Percentiles rank a stretch among this genome's conserved stretches.
These are phyloP conservation scores for Drosophila navojoa DNA, from an alignment of 1,140 invertebrate species.

Conservation along the genomic window DNA sequence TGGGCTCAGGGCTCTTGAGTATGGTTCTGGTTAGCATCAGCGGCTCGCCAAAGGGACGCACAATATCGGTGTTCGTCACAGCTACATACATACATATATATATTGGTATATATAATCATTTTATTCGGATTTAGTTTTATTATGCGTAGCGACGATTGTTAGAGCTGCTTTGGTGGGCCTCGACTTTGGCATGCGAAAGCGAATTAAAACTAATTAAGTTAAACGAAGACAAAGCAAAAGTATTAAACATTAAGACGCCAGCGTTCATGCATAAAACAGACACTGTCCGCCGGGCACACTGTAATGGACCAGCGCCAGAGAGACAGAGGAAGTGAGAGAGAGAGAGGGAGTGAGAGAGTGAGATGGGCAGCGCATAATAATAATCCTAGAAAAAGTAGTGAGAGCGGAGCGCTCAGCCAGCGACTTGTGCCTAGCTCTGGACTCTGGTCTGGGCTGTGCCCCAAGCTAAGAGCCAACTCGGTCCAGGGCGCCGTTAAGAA, in stretches of 20 bases:
- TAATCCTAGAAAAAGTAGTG: conserved; percentile 1
- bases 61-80: conserved; percentile 53
- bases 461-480: conserved; percentile 6
- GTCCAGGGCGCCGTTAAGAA: conserved; percentile 23
- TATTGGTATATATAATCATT: conserved; percentile 7
- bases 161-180: conserved; percentile 26
- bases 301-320: conserved; percentile 37
- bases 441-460: neutral
- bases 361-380: neutral
- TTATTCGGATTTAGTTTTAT: neutral
- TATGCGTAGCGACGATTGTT: conserved; percentile 12
- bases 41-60: conserved; percentile 72
- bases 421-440: neutral
- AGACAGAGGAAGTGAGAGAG: neutral
- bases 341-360: neutral
- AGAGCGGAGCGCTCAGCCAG: neutral
- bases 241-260: conserved; percentile 72
- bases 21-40: conserved; percentile 69
- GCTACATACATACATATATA: conserved; percentile 45
- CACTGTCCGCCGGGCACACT: conserved; percentile 25
- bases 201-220: conserved; percentile 77
- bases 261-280: conserved; percentile 71
- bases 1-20: conserved; percentile 51
- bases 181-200: conserved; percentile 28
- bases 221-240: conserved; percentile 75